These are phyloP conservation scores for Ephialtes manifestator DNA, from an alignment of 2,888 invertebrate species.

Conservation along the genomic window DNA sequence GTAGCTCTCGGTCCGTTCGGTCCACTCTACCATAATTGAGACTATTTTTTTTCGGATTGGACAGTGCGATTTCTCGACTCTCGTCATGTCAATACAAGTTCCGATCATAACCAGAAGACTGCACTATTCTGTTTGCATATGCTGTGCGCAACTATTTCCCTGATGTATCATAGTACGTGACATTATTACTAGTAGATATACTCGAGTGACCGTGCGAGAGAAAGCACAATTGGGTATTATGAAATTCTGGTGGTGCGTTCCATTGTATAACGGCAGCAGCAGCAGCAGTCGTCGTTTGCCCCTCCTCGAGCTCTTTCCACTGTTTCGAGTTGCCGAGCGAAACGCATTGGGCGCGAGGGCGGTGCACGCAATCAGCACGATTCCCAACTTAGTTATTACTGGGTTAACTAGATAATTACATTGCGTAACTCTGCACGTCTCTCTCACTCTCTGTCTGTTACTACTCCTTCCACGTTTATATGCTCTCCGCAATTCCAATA, in stretches of 20 bases:
- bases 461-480: slow-evolving; percentile 1
- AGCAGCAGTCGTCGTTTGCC: slow-evolving; percentile 3
- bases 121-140: neutral
- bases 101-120: neutral
- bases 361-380: slow-evolving; percentile 65
- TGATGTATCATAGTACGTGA: neutral
- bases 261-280: neutral
- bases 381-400: slow-evolving; percentile 68
- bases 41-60: slow-evolving; percentile 65
- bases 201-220: slow-evolving; percentile 40
- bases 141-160: neutral
- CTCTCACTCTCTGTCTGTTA: neutral
- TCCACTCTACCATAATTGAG: slow-evolving; percentile 44
- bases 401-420: slow-evolving; percentile 69
- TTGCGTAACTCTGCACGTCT: slow-evolving; percentile 42
- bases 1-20: neutral
- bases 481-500: slow-evolving; percentile 25
- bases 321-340: slow-evolving; percentile 53
- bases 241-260: slow-evolving; percentile 65
- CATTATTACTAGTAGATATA: neutral
- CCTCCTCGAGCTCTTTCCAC: slow-evolving; percentile 10
- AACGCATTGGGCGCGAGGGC: slow-evolving; percentile 64
- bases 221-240: slow-evolving; percentile 65
- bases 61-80: slow-evolving; percentile 54
- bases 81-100: neutral